Percentiles rank a stretch among this genome's conserved stretches.
phyloP scores from a whole-genome alignment of 2,888 invertebrate genomes.

The Drosophila paranaensis region DNA sequence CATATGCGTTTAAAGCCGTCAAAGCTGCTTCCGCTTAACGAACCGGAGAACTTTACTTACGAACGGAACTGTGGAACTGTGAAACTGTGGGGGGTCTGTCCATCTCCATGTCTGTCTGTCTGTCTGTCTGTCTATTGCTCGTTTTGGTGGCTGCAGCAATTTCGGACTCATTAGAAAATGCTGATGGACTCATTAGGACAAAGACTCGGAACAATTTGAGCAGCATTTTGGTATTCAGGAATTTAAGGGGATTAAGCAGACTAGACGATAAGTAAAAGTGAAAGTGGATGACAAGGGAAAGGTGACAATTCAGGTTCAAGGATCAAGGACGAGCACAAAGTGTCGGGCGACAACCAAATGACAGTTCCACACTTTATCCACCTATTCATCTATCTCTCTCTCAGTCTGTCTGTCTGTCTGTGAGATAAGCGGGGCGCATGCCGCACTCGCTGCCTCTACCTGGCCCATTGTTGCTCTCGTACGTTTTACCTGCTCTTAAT shows the following conservation, averaged over 20 bases:
- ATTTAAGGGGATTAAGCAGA: constrained; percentile 4
- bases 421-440: constrained; percentile 31
- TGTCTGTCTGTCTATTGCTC: neutral
- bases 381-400: constrained; percentile 7
- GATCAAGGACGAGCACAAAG: constrained; percentile 33
- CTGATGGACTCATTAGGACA: constrained; percentile 46
- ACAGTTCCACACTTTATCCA: constrained; percentile 11
- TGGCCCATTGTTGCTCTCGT: constrained; percentile 2
- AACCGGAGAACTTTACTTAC: constrained; percentile 21
- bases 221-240: constrained; percentile 1
- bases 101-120: neutral
- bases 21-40: constrained; percentile 20
- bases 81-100: constrained; percentile 48
- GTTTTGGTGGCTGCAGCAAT: neutral
- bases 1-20: constrained; percentile 50
- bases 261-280: constrained; percentile 34
- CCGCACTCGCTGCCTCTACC: constrained; percentile 17
- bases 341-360: constrained; percentile 27
- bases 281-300: constrained; percentile 30
- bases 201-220: constrained; percentile 17
- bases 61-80: constrained; percentile 14
- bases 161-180: constrained; percentile 45
- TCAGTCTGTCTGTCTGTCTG: constrained; percentile 19
- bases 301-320: constrained; percentile 27
- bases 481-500: constrained; percentile 11